These are phyloP conservation scores for Coptodon rendalli DNA, from an alignment of 2,113 vertebrate genomes.

Conservation along the genomic window DNA sequence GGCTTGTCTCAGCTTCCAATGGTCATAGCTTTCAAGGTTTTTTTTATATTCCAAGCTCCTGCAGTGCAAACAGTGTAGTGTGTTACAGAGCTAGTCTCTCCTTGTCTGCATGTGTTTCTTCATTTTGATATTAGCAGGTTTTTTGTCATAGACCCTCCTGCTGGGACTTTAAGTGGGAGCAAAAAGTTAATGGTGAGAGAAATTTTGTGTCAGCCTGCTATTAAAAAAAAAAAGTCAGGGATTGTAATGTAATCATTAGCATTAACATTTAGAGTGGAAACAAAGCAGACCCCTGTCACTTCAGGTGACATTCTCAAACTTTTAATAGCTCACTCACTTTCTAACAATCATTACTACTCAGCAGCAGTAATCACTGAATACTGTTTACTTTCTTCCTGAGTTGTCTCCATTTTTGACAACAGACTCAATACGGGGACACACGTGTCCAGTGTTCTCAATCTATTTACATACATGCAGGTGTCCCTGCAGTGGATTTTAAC, in stretches of 20 bases:
- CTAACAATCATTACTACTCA: background rate
- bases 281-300: background rate
- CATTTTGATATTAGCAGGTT: background rate
- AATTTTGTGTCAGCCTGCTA: background rate
- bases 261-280: conserved; percentile 14
- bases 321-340: background rate
- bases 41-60: background rate
- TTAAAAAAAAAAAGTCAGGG: background rate
- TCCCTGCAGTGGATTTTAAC: background rate
- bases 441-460: background rate
- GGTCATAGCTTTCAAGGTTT: background rate
- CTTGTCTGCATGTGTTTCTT: background rate
- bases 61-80: background rate
- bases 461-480: background rate
- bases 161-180: background rate
- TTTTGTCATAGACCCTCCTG: background rate
- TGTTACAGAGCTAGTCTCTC: background rate
- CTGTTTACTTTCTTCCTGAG: background rate
- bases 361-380: background rate
- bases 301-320: background rate
- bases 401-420: background rate
- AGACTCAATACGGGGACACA: background rate
- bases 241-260: background rate
- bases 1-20: background rate
- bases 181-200: background rate